Base-by-base conservation (phyloP, 1,140 invertebrate genomes). In the Drosophila sulfurigaster region DNA sequence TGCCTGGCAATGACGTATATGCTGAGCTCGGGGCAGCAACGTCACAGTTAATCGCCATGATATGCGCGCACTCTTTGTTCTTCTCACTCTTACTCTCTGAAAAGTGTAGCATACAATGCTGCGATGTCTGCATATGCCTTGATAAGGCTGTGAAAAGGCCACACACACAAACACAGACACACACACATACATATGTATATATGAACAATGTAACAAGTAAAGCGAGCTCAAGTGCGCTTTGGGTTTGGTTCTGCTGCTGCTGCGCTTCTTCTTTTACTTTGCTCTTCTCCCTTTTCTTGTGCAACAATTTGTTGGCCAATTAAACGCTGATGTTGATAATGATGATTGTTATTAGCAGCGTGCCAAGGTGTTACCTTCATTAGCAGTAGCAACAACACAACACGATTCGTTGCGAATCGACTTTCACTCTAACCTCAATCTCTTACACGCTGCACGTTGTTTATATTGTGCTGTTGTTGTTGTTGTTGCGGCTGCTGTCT, bases 21-120 rank as follows among this genome's bases (percentile, higher is more conserved):
- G 32, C 49, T 57, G 13, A 30, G 11, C 54, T 8, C 7, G 35
- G 7, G 10, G 35, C 46, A 48, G 41, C 52, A 30, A 65, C 78
- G 75, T 80, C 69, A 78, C 67, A 70, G 67, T 81, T 78, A 67
- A 81, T 78, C 64, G 68, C 15, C 15, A 32, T 56, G 35, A 5
- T 30, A 10, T 5, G 38, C 77, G 15, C 51, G 35, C 35, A 8
- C 52, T 38, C 7, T 20, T 54, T 35, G 41, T 25, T 52, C 15
- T 11, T 25, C 7, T 43, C 13, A 16, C 20, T 43, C 32, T 25
- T 16, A 48, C 32, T 63, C 32, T 25, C 3, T 25, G 20, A 75
- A 58, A 65, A 65, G 32, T 52, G 51, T 78, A 85, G 82, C 78
- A 83, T 78, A 86, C 70, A 78, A 75, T 52, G 43, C 54, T 38